phyloP scores from a whole-genome alignment of 1,140 invertebrate species.

The Oryzaephilus surinamensis region DNA sequence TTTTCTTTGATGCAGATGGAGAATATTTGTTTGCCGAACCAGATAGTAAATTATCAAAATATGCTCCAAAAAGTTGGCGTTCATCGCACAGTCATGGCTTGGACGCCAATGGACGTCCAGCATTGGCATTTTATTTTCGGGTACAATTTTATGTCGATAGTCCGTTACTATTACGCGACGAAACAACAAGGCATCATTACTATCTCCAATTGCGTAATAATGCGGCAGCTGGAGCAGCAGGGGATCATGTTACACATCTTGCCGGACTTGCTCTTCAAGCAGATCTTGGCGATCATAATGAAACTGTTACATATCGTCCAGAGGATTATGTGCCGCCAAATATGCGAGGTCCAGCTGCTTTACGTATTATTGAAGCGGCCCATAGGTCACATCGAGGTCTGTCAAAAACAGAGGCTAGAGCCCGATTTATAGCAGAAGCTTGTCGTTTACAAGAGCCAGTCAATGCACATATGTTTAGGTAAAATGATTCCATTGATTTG shows the following conservation, averaged over 20 bases:
- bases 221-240: slow-evolving; percentile 56
- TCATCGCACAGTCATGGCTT: slow-evolving; percentile 83
- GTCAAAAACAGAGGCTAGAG: slow-evolving; percentile 61
- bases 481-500: not conserved
- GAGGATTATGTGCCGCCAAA: slow-evolving; percentile 59
- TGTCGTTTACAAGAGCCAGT: slow-evolving; percentile 75
- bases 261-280: slow-evolving; percentile 64
- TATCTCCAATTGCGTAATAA: slow-evolving; percentile 90
- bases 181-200: slow-evolving; percentile 82
- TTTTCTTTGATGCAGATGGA: slow-evolving; percentile 62
- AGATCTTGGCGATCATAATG: slow-evolving; percentile 68
- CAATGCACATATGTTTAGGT: slow-evolving; percentile 87
- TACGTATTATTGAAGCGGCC: slow-evolving; percentile 45
- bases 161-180: slow-evolving; percentile 75
- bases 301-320: slow-evolving; percentile 60
- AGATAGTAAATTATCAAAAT: slow-evolving; percentile 90
- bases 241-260: slow-evolving; percentile 66
- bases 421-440: slow-evolving; percentile 80
- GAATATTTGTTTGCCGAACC: slow-evolving; percentile 91
- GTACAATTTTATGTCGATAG: slow-evolving; percentile 93
- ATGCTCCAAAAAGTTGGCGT: slow-evolving; percentile 91
- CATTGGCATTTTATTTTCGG: slow-evolving; percentile 82
- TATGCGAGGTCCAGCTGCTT: slow-evolving; percentile 50
- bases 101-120: slow-evolving; percentile 78
- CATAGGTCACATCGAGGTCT: slow-evolving; percentile 63